Evolutionary conservation across 92 coral and sea anemone species (phyloP).

Genomic region (Palythoa heliodiscus): DNA sequence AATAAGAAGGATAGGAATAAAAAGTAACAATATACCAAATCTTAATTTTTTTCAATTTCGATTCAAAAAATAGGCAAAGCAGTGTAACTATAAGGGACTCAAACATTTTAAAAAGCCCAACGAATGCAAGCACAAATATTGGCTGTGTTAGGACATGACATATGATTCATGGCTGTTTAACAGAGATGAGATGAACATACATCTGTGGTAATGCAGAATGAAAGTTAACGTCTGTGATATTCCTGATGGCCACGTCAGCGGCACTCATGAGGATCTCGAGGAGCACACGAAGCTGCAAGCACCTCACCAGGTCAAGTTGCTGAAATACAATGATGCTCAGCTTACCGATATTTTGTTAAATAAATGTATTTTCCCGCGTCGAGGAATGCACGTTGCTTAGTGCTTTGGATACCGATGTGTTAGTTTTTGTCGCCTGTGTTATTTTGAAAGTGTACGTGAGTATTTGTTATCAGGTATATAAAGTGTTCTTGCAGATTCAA

Average conservation of each 20-base stretch:
- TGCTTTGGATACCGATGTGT: too few relatives aligned
- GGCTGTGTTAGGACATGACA: neutral
- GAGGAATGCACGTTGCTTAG: too few relatives aligned
- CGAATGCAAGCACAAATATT: neutral
- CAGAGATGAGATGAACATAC: slow-evolving; percentile 41
- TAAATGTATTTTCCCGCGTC: too few relatives aligned
- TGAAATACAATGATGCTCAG: neutral
- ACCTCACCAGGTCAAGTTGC: neutral
- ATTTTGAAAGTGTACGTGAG: too few relatives aligned
- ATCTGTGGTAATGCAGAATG: slow-evolving; percentile 4
- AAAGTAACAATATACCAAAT: neutral
- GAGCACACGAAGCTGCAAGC: slow-evolving; percentile 12
- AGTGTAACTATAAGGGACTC: neutral
- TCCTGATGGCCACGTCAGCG: slow-evolving; percentile 13
- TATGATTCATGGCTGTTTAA: slow-evolving; percentile 1
- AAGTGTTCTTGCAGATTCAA: too few relatives aligned
- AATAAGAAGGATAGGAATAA: neutral
- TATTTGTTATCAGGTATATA: too few relatives aligned
- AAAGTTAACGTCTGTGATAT: neutral
- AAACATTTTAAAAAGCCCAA: neutral
- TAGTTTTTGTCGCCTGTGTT: too few relatives aligned
- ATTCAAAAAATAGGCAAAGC: neutral
- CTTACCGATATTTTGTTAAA: slow-evolving; percentile 10
- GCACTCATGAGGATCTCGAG: neutral
- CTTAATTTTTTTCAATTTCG: neutral